A percentile compares a stretch with the other conserved stretches of the same genome.
Conservation (phyloP, 2,888 invertebrate species). For the Tenthredo mesomela region DNA sequence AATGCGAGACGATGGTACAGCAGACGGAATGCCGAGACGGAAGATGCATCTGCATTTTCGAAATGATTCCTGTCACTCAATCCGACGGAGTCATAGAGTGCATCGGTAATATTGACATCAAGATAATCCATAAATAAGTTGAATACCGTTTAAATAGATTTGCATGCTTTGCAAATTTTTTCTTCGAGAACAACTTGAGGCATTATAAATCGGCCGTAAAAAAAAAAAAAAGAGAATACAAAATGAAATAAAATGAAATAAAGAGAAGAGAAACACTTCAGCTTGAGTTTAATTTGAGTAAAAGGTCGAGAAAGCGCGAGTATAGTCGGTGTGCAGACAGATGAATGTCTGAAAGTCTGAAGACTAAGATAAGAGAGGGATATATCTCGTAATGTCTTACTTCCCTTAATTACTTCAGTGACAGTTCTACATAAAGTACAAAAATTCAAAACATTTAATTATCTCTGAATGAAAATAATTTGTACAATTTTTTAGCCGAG, state of each 20-base stretch:
- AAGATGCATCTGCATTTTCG: constrained; percentile 89
- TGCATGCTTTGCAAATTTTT: not conserved
- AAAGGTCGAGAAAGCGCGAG: not conserved
- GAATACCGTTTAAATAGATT: not conserved
- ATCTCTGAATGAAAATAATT: constrained; percentile 36
- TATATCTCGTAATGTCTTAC: not conserved
- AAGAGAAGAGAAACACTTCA: not conserved
- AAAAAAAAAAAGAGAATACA: not conserved
- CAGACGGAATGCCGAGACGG: constrained; percentile 91
- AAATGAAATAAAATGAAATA: not conserved
- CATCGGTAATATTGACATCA: constrained; percentile 81
- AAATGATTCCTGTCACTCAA: constrained; percentile 86
- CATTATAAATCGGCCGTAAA: not conserved
- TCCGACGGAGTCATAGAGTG: constrained; percentile 87
- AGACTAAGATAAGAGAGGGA: not conserved
- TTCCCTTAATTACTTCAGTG: not conserved
- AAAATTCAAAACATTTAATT: not conserved
- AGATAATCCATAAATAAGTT: not conserved
- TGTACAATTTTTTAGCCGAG: constrained; percentile 77
- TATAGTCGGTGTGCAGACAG: too few relatives aligned
- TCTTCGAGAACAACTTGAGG: not conserved
- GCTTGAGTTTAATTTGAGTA: not conserved
- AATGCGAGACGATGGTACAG: constrained; percentile 87
- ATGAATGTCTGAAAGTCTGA: not conserved
- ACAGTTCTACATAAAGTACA: not conserved